phyloP scores from a whole-genome alignment of 37 sponge, comb jelly and placozoan genomes.

The Theonella swinhoei region DNA sequence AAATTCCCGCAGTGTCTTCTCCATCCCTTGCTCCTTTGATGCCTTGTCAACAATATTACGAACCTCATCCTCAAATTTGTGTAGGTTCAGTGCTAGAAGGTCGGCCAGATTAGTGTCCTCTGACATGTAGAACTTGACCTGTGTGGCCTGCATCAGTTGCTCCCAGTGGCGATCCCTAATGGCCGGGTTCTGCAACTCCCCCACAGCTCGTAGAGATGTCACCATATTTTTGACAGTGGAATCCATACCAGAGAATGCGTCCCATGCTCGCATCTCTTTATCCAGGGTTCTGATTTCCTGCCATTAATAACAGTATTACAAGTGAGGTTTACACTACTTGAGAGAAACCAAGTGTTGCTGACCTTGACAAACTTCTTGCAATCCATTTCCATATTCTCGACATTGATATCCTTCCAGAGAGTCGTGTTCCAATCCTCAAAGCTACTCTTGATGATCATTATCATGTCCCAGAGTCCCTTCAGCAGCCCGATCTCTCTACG shows the following conservation, averaged over 20 bases:
- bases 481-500: constrained; percentile 77
- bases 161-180: constrained; percentile 99
- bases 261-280: constrained; percentile 99
- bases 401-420: constrained; percentile 94
- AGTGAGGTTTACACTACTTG: not conserved
- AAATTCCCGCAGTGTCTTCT: constrained; percentile 94
- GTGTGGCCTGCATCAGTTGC: constrained; percentile 97
- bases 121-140: constrained; percentile 97
- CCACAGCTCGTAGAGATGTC: constrained; percentile 96
- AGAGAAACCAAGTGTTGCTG: too few species aligned
- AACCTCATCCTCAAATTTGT: constrained; percentile 99
- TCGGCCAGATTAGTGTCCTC: constrained; percentile 94
- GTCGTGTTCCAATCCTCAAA: constrained; percentile 97
- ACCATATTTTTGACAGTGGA: constrained; percentile 99
- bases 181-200: constrained; percentile 98
- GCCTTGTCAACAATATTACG: constrained; percentile 98
- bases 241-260: constrained; percentile 91
- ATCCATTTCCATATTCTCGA: constrained; percentile 97
- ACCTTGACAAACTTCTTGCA: constrained; percentile 97
- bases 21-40: constrained; percentile 96
- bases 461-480: constrained; percentile 95
- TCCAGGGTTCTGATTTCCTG: constrained; percentile 88
- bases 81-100: constrained; percentile 92
- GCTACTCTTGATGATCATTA: constrained; percentile 79
- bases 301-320: not conserved